Evolutionary conservation across 1,140 invertebrate species (phyloP), one percentile per base, ranked within the genome.

Genomic region (Homarus americanus): DNA sequence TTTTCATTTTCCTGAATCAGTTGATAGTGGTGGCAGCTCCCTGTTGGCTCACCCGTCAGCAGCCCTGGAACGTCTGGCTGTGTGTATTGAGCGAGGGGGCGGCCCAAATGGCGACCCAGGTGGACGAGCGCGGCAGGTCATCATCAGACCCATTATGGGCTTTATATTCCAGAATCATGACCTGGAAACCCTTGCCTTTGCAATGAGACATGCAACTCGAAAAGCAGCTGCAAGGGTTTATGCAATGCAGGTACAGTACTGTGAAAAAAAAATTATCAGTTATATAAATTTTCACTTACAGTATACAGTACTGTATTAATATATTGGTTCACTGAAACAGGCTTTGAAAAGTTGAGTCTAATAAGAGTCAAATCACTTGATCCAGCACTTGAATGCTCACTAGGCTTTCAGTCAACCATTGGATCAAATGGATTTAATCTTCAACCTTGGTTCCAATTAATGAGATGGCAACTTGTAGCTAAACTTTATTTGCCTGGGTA

Each of bases 121-220:
- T 93, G 95, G 91, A n/a, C 49, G 91, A 69, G 91, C 91, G 32
- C 44, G 91, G 24, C 93, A 93, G 32, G 89, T 94, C 66, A 79
- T 93, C 69, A 91, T 91, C 91, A 93, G 95, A 63, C 95, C 95
- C 0, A 97, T 98, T 0, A 96, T 98, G 95, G 94, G 96, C 1
- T 98, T 99, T 93, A 96, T 98, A 28, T 95, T 97, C 15, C 97
- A 98, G 93, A 96, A 97, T 86, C 97, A 98, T 93, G 97, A 98
- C 93, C 95, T 98, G 28, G 96, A 97, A 38, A 96, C 96, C 36
- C 93, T 98, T 9, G 96, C 97, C 92, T 94, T 96, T 17, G 96
- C 97, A n/a, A 98, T 98, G 96, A 96, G 96, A 91, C 96, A 97
- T 91, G 96, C 97, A 0, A 94, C 98, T 1, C 94, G 97, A 82